Conservation (phyloP, 1,140 invertebrate genomes). For the Watersipora subatra region DNA sequence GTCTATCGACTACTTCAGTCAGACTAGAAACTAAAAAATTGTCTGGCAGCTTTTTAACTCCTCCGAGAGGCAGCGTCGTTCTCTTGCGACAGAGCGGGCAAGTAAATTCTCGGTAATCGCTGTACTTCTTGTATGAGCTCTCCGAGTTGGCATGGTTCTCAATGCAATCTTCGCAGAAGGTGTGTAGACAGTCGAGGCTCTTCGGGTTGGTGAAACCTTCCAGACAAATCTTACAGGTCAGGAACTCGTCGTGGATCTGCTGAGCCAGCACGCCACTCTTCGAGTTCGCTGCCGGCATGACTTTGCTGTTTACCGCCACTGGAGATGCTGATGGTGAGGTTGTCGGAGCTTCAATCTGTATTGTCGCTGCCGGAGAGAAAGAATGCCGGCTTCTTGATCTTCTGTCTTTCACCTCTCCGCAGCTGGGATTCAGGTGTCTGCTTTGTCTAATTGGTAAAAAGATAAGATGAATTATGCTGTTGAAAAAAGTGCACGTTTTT, state of each 20-base stretch:
- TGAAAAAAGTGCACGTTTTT: too few relatives aligned
- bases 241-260: constrained; percentile 34
- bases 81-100: constrained; percentile 39
- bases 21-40: constrained; percentile 38
- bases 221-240: constrained; percentile 40
- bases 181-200: constrained; percentile 77
- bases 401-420: neutral
- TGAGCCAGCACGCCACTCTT: constrained; percentile 24
- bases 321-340: neutral
- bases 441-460: too few relatives aligned
- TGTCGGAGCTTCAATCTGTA: neutral
- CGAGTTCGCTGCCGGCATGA: constrained; percentile 13
- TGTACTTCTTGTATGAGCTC: constrained; percentile 15
- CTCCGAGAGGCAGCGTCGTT: constrained; percentile 36
- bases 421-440: too few relatives aligned
- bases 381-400: neutral
- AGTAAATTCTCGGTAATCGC: constrained; percentile 28
- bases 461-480: too few relatives aligned
- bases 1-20: constrained; percentile 27
- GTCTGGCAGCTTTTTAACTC: constrained; percentile 33
- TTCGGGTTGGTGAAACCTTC: constrained; percentile 49
- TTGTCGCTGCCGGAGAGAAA: neutral
- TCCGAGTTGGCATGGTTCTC: constrained; percentile 33
- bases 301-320: too few relatives aligned
- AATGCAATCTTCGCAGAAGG: constrained; percentile 71